phyloP scores from a whole-genome alignment of 92 coral and sea anemone species.

The Porites rus region DNA sequence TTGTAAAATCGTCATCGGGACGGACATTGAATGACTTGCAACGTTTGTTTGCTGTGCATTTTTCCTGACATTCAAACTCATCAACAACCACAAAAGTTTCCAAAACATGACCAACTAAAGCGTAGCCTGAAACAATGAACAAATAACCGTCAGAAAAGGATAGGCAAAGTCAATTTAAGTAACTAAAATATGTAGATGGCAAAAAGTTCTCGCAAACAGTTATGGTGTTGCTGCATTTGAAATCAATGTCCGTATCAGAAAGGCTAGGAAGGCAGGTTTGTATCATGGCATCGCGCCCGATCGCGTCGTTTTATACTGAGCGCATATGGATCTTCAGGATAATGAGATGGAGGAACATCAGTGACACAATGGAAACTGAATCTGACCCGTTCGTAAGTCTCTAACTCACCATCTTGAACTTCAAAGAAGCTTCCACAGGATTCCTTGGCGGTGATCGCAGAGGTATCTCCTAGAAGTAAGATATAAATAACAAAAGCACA shows the following conservation, averaged over 20 bases:
- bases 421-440: neutral
- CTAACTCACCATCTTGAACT: neutral
- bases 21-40: constrained; percentile 7
- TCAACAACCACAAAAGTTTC: neutral
- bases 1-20: neutral
- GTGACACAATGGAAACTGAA: no score
- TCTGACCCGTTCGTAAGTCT: neutral
- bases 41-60: neutral
- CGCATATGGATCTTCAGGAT: no score
- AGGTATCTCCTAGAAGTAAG: neutral
- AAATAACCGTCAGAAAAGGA: neutral
- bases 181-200: no score
- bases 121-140: neutral
- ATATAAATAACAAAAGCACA: neutral
- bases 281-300: no score
- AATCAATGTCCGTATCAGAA: no score
- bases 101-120: constrained; percentile 1
- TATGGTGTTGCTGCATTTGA: no score
- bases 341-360: no score
- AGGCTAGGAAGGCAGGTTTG: no score
- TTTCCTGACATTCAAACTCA: constrained; percentile 8
- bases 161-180: no score
- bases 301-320: no score
- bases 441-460: neutral
- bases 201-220: no score